Evolutionary conservation across 2,888 invertebrate genomes (phyloP).

Genomic region (Drosophila atripex): DNA sequence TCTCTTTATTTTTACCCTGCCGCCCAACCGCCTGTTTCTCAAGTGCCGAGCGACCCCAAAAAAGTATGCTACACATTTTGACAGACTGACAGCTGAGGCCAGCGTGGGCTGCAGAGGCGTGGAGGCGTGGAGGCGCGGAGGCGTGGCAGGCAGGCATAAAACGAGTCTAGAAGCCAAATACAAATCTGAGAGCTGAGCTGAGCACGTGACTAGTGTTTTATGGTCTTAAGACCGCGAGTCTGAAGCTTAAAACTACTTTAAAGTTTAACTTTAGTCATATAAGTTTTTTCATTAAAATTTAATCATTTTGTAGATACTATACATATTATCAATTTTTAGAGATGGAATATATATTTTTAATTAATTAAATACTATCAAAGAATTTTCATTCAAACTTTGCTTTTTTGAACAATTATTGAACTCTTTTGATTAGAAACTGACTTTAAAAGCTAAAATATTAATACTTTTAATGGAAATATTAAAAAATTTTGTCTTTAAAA

Average conservation of each 20-base stretch:
- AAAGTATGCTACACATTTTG: slow-evolving; percentile 45
- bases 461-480: no score
- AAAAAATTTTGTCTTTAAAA: no score
- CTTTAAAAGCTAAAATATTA: no score
- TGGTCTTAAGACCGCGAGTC: background rate
- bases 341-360: no score
- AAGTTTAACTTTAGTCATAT: background rate
- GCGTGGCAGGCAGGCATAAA: background rate
- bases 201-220: background rate
- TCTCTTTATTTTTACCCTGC: background rate
- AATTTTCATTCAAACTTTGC: no score
- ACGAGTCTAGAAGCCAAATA: background rate
- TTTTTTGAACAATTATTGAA: no score
- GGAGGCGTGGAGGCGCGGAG: background rate
- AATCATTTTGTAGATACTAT: no score
- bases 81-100: slow-evolving; percentile 39
- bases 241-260: background rate
- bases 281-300: no score
- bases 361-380: no score
- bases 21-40: no score
- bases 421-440: no score
- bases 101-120: background rate
- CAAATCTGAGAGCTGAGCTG: background rate
- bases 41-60: slow-evolving; percentile 21
- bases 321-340: background rate